phyloP scores from a whole-genome alignment of 2,888 invertebrate genomes.

The Cephus pulcher region DNA sequence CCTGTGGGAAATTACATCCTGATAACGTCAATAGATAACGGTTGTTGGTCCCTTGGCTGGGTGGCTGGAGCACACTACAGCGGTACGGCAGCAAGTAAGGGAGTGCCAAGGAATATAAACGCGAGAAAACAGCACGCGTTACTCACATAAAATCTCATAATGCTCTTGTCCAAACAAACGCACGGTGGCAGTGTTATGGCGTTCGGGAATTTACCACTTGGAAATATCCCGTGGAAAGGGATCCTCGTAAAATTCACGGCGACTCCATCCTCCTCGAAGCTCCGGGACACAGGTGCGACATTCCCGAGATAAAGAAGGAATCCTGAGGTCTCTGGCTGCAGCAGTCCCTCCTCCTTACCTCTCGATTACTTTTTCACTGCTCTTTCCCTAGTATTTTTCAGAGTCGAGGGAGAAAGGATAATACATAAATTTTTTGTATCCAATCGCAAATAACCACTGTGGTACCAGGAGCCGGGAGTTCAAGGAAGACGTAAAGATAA shows the following conservation, averaged over 20 bases:
- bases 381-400: too few relatives aligned
- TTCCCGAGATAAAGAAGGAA: slow-evolving; percentile 1
- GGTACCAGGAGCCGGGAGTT: background rate
- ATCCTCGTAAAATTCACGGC: background rate
- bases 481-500: slow-evolving; percentile 38
- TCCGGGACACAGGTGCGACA: slow-evolving; percentile 5
- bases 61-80: too few relatives aligned
- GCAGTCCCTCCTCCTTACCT: background rate
- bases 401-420: too few relatives aligned
- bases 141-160: slow-evolving; percentile 60
- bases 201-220: slow-evolving; percentile 47
- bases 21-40: too few relatives aligned
- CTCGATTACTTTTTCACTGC: background rate
- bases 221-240: slow-evolving; percentile 14
- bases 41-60: too few relatives aligned
- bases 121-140: slow-evolving; percentile 28
- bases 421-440: too few relatives aligned
- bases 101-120: background rate
- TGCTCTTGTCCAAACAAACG: slow-evolving; percentile 59
- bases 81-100: background rate
- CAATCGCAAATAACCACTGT: too few relatives aligned
- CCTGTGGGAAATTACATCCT: too few relatives aligned
- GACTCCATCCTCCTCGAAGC: background rate
- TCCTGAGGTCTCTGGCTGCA: background rate
- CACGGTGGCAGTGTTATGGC: slow-evolving; percentile 44